phyloP scores from a whole-genome alignment of 2,888 invertebrate genomes.

The Eilema caniola region DNA sequence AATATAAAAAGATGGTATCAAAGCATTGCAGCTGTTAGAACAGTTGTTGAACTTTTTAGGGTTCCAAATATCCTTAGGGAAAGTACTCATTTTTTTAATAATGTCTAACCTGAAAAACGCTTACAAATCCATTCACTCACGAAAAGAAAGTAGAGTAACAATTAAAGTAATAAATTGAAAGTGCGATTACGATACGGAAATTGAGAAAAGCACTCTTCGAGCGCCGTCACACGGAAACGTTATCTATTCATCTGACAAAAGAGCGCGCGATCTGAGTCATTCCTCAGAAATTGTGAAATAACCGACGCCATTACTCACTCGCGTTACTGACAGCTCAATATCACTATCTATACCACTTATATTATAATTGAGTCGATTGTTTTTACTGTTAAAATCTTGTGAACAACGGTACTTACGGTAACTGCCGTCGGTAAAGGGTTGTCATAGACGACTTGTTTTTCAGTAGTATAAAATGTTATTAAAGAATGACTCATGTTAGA shows the following conservation, averaged over 20 bases:
- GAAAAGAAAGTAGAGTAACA: constrained; percentile 46
- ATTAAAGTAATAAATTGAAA: constrained; percentile 44
- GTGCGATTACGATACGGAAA: constrained; percentile 40
- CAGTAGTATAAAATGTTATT: too few species aligned
- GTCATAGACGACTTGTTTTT: constrained; percentile 12
- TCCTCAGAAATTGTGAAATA: constrained; percentile 51
- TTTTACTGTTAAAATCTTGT: constrained; percentile 61
- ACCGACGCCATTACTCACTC: constrained; percentile 43
- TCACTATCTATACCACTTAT: constrained; percentile 60
- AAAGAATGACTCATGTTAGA: too few species aligned
- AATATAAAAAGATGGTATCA: too few species aligned
- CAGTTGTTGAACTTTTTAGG: too few species aligned
- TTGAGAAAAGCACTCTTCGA: constrained; percentile 35
- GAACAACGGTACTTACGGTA: constrained; percentile 51
- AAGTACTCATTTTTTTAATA: constrained; percentile 20
- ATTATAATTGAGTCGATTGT: constrained; percentile 65
- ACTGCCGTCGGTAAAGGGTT: constrained; percentile 36
- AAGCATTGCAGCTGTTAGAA: too few species aligned
- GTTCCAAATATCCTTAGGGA: too few species aligned
- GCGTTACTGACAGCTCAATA: constrained; percentile 50
- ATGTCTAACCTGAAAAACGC: constrained; percentile 21
- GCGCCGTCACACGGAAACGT: constrained; percentile 34
- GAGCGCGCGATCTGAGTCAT: constrained; percentile 40
- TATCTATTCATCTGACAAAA: constrained; percentile 50
- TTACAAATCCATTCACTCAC: constrained; percentile 20